These are phyloP conservation scores for Acrocephalus kingi DNA, from an alignment of 2,113 vertebrate genomes.

Conservation along the genomic window DNA sequence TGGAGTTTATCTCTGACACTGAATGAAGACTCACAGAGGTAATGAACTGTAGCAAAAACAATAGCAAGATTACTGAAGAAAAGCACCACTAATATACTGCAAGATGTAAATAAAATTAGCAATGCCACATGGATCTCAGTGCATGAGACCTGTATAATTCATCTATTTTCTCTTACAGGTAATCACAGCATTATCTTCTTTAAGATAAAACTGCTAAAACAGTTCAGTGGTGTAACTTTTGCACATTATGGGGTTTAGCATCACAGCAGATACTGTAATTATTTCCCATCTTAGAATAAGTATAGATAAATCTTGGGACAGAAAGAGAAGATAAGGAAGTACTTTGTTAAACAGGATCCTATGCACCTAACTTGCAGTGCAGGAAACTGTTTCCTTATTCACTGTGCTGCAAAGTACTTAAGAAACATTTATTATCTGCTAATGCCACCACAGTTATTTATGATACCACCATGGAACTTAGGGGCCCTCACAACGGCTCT, in stretches of 20 bases:
- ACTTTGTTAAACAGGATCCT: not conserved
- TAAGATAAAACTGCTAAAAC: not conserved
- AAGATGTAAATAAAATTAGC: not conserved
- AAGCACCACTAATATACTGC: not conserved
- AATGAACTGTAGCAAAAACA: slow-evolving; percentile 12
- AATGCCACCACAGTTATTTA: not conserved
- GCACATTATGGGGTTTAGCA: not conserved
- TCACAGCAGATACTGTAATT: not conserved
- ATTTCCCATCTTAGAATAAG: not conserved
- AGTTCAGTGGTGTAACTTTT: not conserved
- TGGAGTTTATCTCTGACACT: not conserved
- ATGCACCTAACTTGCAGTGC: not conserved
- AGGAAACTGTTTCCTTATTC: not conserved
- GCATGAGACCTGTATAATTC: not conserved
- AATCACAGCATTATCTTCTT: not conserved
- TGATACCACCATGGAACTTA: not conserved
- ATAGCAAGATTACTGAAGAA: not conserved
- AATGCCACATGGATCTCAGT: not conserved
- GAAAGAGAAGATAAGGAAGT: not conserved
- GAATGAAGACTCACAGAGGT: not conserved
- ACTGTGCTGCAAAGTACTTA: not conserved
- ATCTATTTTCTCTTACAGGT: not conserved
- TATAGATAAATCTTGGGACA: not conserved
- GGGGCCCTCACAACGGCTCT: not conserved
- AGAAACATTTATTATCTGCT: not conserved